These are phyloP conservation scores for Pemphredon lugubris DNA, from an alignment of 2,888 invertebrate genomes.

Conservation along the genomic window DNA sequence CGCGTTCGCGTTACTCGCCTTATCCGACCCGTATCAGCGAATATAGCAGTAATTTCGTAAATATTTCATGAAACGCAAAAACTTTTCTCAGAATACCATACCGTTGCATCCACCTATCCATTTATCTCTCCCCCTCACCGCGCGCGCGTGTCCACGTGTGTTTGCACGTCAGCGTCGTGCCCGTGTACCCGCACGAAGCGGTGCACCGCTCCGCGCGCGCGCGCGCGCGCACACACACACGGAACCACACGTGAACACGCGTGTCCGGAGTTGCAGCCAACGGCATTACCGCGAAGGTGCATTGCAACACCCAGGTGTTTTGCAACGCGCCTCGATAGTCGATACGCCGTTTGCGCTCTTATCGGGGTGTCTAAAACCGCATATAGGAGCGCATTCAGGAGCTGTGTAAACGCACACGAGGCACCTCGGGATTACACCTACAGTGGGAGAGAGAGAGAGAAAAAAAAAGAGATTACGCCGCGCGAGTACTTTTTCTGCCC, in stretches of 20 bases:
- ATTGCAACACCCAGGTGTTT: constrained; percentile 65
- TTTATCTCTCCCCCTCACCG: constrained; percentile 24
- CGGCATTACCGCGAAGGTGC: constrained; percentile 54
- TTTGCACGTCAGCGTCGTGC: constrained; percentile 21
- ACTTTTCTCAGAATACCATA: constrained; percentile 34
- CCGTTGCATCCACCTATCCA: constrained; percentile 34
- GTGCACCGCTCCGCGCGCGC: constrained; percentile 13
- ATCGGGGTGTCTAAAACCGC: constrained; percentile 61
- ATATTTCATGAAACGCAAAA: constrained; percentile 24
- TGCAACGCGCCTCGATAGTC: constrained; percentile 62
- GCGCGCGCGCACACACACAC: constrained; percentile 8
- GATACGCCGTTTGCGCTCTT: constrained; percentile 59
- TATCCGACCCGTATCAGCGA: constrained; percentile 17
- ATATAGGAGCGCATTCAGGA: constrained; percentile 60
- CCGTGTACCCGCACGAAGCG: constrained; percentile 13
- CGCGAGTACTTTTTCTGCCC: no score
- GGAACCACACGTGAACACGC: constrained; percentile 20
- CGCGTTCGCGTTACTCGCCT: no score
- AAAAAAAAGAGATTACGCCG: constrained; percentile 39
- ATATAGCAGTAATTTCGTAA: constrained; percentile 24
- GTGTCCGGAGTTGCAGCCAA: constrained; percentile 37
- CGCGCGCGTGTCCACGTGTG: constrained; percentile 21
- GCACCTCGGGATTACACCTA: constrained; percentile 49
- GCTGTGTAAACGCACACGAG: constrained; percentile 55
- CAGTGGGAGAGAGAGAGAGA: constrained; percentile 10